Base-by-base conservation (phyloP, 1,140 invertebrate genomes). In the Carcinoscorpius rotundicauda region DNA sequence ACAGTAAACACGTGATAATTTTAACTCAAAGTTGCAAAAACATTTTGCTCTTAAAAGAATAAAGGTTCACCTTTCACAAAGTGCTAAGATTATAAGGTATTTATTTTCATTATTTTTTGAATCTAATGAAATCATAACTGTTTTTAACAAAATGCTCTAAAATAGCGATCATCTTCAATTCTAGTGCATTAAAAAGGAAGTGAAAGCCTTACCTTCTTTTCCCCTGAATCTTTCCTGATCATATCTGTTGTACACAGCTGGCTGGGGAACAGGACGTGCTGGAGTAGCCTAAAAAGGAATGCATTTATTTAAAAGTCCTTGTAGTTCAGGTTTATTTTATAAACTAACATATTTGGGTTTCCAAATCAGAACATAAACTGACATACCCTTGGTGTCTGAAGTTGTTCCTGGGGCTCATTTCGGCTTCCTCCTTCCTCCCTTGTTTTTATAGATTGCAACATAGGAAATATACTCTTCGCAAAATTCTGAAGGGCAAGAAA, bases 191-290 rank as follows among this genome's bases (percentile, higher is more conserved):
- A 48, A 59, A 49, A 48, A 59, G 50, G 61, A 62, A 29, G 48
- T 0, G 11, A 29, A 29, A 49, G 51, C 68, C 69, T 67, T 75
- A 86, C 84, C 84, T 82, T 93, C 88, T 78, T 91, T 91, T 70
- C 88, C 86, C 52, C 86, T 91, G 76, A 98, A 97, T 73, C 92
- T 83, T 82, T 98, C 96, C 80, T 98, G 95, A 86, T 97, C 93
- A 79, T 98, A 98, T 83, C 95, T 87, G 84, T 94, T 98, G 77
- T 98, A 98, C 3, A 85, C 85, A 50, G 82, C 81, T 4, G 84
- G 84, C 72, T 93, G 89, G 29, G 86, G 83, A 50, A 75, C 68
- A 5, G 84, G 76, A 69, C 87, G 74, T 76, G 85, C 75, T 53
- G 82, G 81, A 51, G 87, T 83, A 49, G 86, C 82, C 58, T 83